Evolutionary conservation across 1,140 invertebrate species (phyloP).

Genomic region (Heliconius hewitsoni): DNA sequence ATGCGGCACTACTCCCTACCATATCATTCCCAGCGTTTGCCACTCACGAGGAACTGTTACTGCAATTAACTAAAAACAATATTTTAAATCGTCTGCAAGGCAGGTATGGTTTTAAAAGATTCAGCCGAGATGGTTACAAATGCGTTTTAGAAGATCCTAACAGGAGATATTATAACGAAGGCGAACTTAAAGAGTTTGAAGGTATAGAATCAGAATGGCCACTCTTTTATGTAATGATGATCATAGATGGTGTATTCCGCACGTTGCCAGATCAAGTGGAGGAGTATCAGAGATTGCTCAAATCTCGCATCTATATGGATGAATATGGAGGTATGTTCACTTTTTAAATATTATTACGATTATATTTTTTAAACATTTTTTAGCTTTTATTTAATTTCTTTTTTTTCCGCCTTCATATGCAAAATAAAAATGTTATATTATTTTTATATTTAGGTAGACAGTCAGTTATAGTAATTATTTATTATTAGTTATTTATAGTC

Average conservation of each 20-base stretch:
- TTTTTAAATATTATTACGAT: neutral
- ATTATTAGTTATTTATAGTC: too few relatives aligned
- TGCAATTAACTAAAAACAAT: constrained; percentile 93
- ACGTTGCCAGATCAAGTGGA: constrained; percentile 94
- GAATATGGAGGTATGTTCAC: constrained; percentile 85
- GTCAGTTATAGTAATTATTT: too few relatives aligned
- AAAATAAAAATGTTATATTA: too few relatives aligned
- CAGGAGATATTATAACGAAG: constrained; percentile 86
- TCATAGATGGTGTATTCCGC: constrained; percentile 96
- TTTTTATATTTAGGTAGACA: too few relatives aligned
- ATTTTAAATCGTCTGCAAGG: constrained; percentile 93
- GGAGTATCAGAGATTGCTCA: constrained; percentile 93
- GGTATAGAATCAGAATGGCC: constrained; percentile 99
- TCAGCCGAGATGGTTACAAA: constrained; percentile 97
- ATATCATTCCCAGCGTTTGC: constrained; percentile 99
- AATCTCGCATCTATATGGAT: constrained; percentile 89
- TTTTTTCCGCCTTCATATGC: too few relatives aligned
- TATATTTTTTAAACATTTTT: neutral
- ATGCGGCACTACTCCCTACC: constrained; percentile 93
- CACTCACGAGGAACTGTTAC: constrained; percentile 95
- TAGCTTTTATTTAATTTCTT: neutral
- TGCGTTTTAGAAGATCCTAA: constrained; percentile 92
- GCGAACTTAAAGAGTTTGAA: constrained; percentile 94
- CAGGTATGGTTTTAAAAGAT: constrained; percentile 96
- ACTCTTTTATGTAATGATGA: constrained; percentile 96